Base-by-base conservation (phyloP, 2,113 vertebrate genomes). In the Nipponia nippon region DNA sequence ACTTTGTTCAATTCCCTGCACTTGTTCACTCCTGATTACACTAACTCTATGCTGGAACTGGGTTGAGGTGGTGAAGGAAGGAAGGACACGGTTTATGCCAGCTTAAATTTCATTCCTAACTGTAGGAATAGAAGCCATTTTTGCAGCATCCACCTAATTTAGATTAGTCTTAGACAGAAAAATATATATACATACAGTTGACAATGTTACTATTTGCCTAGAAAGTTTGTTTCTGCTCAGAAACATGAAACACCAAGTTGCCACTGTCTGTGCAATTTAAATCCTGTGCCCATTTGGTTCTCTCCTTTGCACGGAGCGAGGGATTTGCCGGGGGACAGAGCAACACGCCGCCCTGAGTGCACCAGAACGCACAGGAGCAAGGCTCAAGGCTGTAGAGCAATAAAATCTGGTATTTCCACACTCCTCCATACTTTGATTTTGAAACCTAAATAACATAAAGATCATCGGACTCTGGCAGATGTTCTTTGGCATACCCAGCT, bases 251-350 rank as follows among this genome's bases (percentile, higher is more conserved):
- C 1, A 2, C 6, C 11, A 61, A 71, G 22, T 38, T 65, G 42
- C 11, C 30, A 9, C 10, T 27, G 13, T 14, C 30, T 23, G 19
- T 16, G 22, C 13, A 75, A 38, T 18, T 75, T 32, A 36, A 86
- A 62, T 55, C 32, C 62, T 49, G 6, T 16, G 85, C 67, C 25
- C 16, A 7, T 19, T 38, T 52, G 5, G 19, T 19, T 80, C 49
- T n/a, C 11, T 38, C 26, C 42, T n/a, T 22, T n/a, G 14, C 11
- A 19, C 0, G 0, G 34, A 42, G 10, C 1, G 5, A 91, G 14
- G 27, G n/a, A 56, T 78, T 32, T 50, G 40, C 34, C n/a, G 70
- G 34, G 46, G 30, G 59, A 73, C 53, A 18, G 0, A 1, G 75
- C 29, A 38, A 61, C 1, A 12, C 1, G 1, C 52, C 4, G 6